Evolutionary conservation across 2,888 invertebrate species (phyloP), one percentile per base, ranked within the genome.

Genomic region (Phyllotreta striolata): DNA sequence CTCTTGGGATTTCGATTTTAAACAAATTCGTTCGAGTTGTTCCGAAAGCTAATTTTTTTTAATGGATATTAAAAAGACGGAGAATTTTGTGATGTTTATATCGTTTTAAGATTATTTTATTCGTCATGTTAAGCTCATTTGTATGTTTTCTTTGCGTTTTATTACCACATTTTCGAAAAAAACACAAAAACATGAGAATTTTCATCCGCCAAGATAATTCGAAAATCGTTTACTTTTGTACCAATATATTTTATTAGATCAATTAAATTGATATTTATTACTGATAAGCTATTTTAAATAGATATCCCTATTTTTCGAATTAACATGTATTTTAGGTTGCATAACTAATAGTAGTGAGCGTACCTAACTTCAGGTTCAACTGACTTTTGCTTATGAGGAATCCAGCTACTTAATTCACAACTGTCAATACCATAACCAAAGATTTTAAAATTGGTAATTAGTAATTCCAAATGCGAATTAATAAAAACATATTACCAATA

Each of bases 161-260:
- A 10, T 43, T 35, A 43, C 35, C 9, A 14, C 24, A 4, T 24
- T n/a, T 24, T 24, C 24, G 24, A 24, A 24, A 24, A 24, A 51
- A 39, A 57, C 35, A 39, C 34, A 7, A 41, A 13, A 35, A 34
- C 34, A 13, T 12, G 44, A 43, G 52, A 44, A 49, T 61, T 56
- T 61, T 39, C 46, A 51, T 51, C 24, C 47, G 56, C 65, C 65
- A 62, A 62, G 34, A 65, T 62, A 62, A 62, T 65, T 65, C 52
- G 61, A 64, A 64, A 61, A 51, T 62, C 58, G 62, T 65, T 65
- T 65, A 65, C 62, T 65, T 65, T 65, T 65, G 62, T 65, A 65
- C 58, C 57, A 62, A 65, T 65, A 65, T 65, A 65, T 65, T 65
- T 65, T 65, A 65, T 65, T 65, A 65, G 65, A 65, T 58, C 54